These are phyloP conservation scores for Drosophila meridiana DNA, from an alignment of 2,888 invertebrate species.

Conservation along the genomic window DNA sequence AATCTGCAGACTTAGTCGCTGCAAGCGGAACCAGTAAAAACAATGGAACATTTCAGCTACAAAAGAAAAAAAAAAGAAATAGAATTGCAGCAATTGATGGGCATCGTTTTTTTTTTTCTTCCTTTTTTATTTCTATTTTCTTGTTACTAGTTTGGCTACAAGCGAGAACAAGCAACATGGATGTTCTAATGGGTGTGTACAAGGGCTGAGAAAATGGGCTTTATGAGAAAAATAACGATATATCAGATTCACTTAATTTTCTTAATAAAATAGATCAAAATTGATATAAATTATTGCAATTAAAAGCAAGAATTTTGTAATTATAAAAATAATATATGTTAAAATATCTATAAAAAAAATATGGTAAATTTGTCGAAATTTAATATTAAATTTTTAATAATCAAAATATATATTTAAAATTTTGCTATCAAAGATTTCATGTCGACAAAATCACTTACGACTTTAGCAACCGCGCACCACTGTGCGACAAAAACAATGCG, in stretches of 20 bases:
- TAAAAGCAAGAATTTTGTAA: no score
- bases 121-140: constrained; percentile 11
- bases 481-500: constrained; percentile 77
- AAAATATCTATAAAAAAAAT: not conserved
- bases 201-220: constrained; percentile 8
- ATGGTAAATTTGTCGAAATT: no score
- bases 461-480: constrained; percentile 39
- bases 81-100: constrained; percentile 71
- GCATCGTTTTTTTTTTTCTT: constrained; percentile 21
- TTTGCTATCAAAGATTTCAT: not conserved
- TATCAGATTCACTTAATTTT: not conserved
- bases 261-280: not conserved
- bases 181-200: constrained; percentile 59
- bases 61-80: constrained; percentile 21
- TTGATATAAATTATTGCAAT: no score
- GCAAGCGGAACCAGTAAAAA: constrained; percentile 70
- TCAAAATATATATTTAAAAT: not conserved
- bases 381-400: not conserved
- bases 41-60: constrained; percentile 64
- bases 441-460: not conserved
- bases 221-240: not conserved
- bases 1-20: constrained; percentile 22
- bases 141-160: constrained; percentile 39
- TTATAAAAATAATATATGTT: no score
- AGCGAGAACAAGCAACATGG: constrained; percentile 66